Percentiles rank a stretch among this genome's conserved stretches.
These are phyloP conservation scores for Pocillopora verrucosa DNA, from an alignment of 64 coral and sea anemone genomes.

Conservation along the genomic window DNA sequence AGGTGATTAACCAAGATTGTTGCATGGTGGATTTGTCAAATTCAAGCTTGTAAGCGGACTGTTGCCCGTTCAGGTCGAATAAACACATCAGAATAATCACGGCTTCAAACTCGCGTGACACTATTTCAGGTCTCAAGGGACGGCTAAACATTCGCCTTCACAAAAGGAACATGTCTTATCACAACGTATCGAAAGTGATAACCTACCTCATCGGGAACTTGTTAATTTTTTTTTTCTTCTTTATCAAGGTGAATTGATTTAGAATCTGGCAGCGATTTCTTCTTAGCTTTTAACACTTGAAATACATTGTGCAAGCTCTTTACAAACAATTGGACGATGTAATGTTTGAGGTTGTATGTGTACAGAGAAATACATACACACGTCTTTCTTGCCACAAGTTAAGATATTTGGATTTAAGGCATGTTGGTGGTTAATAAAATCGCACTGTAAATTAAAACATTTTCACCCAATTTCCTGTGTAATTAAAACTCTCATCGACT, in stretches of 20 bases:
- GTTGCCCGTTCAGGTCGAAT: conserved; percentile 30
- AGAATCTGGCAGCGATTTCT: not conserved
- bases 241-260: not conserved
- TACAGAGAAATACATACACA: no score
- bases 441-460: no score
- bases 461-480: no score
- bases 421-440: no score
- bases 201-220: no score
- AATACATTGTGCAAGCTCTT: not conserved
- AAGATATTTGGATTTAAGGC: no score
- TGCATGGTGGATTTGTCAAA: not conserved
- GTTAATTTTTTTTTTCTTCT: not conserved
- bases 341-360: not conserved
- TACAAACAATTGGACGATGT: not conserved
- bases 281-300: not conserved
- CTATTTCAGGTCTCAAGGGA: not conserved
- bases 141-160: not conserved
- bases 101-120: conserved; percentile 22
- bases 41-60: not conserved
- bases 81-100: conserved; percentile 29
- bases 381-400: no score
- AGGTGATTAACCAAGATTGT: not conserved
- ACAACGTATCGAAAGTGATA: no score
- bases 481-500: no score
- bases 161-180: not conserved